Conservation (phyloP, 1,140 invertebrate species). For the Globodera rostochiensis region DNA sequence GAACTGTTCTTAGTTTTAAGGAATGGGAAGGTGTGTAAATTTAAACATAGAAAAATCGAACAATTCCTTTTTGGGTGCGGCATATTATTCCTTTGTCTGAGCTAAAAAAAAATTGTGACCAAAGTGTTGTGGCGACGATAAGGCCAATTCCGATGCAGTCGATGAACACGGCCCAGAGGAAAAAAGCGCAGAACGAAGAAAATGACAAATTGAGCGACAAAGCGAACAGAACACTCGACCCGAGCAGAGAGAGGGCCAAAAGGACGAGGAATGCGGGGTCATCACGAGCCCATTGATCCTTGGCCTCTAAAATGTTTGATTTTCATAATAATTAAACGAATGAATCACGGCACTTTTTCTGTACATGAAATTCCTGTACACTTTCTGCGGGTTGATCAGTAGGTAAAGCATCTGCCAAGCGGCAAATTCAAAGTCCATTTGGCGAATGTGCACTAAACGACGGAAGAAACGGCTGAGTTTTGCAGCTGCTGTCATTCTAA, state of each 20-base stretch:
- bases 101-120: conserved; percentile 70
- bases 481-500: conserved; percentile 62
- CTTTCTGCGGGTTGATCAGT: conserved; percentile 91
- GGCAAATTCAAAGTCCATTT: conserved; percentile 99
- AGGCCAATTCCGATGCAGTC: conserved; percentile 88
- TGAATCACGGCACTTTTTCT: conserved; percentile 81
- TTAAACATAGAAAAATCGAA: too few species aligned
- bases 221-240: conserved; percentile 86
- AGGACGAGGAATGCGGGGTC: conserved; percentile 97
- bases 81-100: too few species aligned
- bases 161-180: conserved; percentile 88
- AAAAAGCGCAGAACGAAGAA: conserved; percentile 79
- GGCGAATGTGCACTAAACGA: conserved; percentile 86
- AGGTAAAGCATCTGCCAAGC: conserved; percentile 98
- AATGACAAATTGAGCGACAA: conserved; percentile 78
- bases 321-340: not conserved
- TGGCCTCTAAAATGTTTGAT: conserved; percentile 77
- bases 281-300: conserved; percentile 97
- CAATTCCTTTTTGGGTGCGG: too few species aligned
- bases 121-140: conserved; percentile 84
- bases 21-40: too few species aligned
- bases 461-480: conserved; percentile 70
- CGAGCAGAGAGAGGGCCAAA: conserved; percentile 81
- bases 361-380: conserved; percentile 94
- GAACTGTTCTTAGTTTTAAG: too few species aligned